phyloP scores from a whole-genome alignment of 1,140 invertebrate genomes.

The Zaprionus africanus region DNA sequence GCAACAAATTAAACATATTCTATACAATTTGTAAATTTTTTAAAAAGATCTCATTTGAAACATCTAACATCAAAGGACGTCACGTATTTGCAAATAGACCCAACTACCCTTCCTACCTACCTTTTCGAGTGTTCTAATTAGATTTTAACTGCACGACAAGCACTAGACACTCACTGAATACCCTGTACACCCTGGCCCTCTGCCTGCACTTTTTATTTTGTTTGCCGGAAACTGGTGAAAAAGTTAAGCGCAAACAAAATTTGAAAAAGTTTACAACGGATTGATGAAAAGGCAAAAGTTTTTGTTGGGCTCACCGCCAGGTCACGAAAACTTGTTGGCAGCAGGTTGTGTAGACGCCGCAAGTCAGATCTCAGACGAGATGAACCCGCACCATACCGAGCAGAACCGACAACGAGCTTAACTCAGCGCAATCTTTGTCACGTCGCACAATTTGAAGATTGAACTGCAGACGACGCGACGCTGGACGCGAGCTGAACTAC shows the following conservation, averaged over 20 bases:
- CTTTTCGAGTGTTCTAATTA: conserved; percentile 26
- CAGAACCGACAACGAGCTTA: background rate
- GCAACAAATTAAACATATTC: background rate
- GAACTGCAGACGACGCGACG: background rate
- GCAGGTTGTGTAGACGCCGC: background rate
- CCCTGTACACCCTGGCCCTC: background rate
- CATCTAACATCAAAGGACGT: background rate
- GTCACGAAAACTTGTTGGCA: conserved; percentile 35
- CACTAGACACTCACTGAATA: background rate
- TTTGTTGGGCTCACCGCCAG: conserved; percentile 36
- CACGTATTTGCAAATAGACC: background rate
- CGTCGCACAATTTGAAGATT: conserved; percentile 18
- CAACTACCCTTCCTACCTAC: background rate
- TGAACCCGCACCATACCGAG: background rate
- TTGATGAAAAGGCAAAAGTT: conserved; percentile 48
- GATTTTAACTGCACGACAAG: conserved; percentile 16
- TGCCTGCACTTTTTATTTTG: conserved; percentile 13
- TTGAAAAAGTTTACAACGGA: conserved; percentile 26
- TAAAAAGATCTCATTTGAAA: background rate
- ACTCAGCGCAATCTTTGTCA: conserved; percentile 47
- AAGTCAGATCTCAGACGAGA: background rate
- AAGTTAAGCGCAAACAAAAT: conserved; percentile 43
- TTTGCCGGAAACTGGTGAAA: conserved; percentile 8
- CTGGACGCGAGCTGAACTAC: conserved; percentile 6
- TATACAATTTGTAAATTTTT: background rate